phyloP scores from a whole-genome alignment of 92 coral and sea anemone species.

The Heliopora coerulea region DNA sequence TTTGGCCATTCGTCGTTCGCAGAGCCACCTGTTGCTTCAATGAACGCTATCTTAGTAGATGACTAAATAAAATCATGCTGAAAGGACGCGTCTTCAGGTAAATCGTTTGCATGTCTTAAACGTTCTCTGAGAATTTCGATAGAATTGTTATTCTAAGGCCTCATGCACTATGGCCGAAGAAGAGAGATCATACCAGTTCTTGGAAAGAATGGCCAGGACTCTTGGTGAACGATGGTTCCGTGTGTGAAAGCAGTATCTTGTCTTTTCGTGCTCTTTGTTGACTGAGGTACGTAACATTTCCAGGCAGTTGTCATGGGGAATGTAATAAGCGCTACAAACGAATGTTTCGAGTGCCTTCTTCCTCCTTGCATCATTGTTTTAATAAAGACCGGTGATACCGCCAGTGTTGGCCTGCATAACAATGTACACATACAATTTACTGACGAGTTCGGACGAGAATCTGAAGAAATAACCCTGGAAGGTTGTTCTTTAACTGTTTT shows the following conservation, averaged over 20 bases:
- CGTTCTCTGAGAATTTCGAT: too few relatives aligned
- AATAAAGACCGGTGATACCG: conserved; percentile 91
- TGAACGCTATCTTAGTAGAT: conserved; percentile 2
- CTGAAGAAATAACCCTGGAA: conserved; percentile 67
- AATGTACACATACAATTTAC: conserved; percentile 70
- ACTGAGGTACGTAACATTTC: neutral
- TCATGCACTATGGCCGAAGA: too few relatives aligned
- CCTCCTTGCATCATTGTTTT: conserved; percentile 69
- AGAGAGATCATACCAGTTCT: too few relatives aligned
- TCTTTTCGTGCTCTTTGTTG: neutral
- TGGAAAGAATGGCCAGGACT: too few relatives aligned
- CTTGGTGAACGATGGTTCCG: too few relatives aligned
- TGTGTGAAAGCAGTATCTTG: neutral
- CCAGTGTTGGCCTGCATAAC: conserved; percentile 86
- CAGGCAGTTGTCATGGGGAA: conserved; percentile 77
- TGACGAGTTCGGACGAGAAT: conserved; percentile 73
- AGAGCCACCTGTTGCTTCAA: conserved; percentile 8
- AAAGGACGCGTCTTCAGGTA: neutral
- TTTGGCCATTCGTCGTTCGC: neutral
- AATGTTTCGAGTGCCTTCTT: conserved; percentile 74
- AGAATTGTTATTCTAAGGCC: too few relatives aligned
- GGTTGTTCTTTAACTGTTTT: conserved; percentile 94
- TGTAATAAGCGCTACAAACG: conserved; percentile 36
- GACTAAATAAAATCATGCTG: neutral
- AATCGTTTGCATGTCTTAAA: too few relatives aligned